Percentiles rank a stretch among this genome's conserved stretches.
Conservation (phyloP, 1,140 invertebrate genomes). For the Steinernema khuongi region DNA sequence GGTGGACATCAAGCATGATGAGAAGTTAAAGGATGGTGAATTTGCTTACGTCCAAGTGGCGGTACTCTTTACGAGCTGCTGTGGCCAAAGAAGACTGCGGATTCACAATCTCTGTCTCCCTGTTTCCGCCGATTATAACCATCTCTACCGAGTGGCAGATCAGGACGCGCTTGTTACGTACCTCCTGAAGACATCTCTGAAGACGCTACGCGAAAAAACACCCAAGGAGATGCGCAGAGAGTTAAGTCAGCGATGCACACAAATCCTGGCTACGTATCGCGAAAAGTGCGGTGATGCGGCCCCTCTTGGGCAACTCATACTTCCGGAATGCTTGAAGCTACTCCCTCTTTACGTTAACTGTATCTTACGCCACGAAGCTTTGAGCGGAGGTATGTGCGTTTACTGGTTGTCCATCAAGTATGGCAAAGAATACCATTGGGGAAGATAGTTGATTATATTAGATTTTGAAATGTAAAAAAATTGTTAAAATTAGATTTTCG, state of each 20-base stretch:
- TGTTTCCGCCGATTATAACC: constrained; percentile 82
- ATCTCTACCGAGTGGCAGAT: constrained; percentile 85
- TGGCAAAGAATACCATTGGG: too few species aligned
- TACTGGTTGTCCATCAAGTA: too few species aligned
- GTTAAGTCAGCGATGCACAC: constrained; percentile 69
- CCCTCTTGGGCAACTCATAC: constrained; percentile 77
- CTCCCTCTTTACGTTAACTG: constrained; percentile 90
- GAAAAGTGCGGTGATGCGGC: constrained; percentile 57
- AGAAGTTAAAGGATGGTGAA: constrained; percentile 87
- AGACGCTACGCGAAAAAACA: constrained; percentile 56
- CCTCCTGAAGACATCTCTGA: constrained; percentile 66
- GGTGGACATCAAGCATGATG: constrained; percentile 96
- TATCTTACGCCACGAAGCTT: constrained; percentile 80
- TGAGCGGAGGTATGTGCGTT: constrained; percentile 68
- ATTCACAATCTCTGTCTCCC: constrained; percentile 86
- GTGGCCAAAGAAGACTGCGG: constrained; percentile 79
- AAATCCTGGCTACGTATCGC: constrained; percentile 74
- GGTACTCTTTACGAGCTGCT: constrained; percentile 83
- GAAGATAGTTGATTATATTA: too few species aligned
- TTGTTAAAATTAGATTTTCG: too few species aligned
- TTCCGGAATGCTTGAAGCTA: constrained; percentile 95
- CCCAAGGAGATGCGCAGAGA: constrained; percentile 66
- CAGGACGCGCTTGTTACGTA: constrained; percentile 88
- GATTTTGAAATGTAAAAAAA: too few species aligned
- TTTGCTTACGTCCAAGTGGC: constrained; percentile 85